These are phyloP conservation scores for Paramisgurnus dabryanus DNA, from an alignment of 2,113 vertebrate genomes.

Conservation along the genomic window DNA sequence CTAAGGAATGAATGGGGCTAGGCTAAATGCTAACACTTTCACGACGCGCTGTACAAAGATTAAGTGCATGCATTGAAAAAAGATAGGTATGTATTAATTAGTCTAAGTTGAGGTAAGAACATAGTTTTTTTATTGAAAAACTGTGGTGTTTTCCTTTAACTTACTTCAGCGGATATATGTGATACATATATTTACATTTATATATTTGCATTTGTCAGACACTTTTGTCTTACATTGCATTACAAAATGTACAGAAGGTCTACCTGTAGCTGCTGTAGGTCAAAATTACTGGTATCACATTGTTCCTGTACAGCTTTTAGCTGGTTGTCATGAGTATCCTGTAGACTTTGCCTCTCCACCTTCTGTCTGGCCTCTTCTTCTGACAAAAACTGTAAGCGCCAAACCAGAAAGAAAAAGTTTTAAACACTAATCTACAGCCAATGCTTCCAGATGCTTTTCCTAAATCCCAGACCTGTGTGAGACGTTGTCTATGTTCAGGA, in stretches of 20 bases:
- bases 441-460: background rate
- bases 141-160: too few species aligned
- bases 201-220: too few species aligned
- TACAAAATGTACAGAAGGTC: background rate
- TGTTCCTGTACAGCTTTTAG: slow-evolving; percentile 63
- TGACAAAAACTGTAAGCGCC: slow-evolving; percentile 55
- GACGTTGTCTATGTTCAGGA: slow-evolving; percentile 64
- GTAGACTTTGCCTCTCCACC: slow-evolving; percentile 53
- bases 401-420: background rate
- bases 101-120: too few species aligned
- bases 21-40: too few species aligned
- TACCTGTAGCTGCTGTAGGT: slow-evolving; percentile 74
- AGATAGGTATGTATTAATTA: too few species aligned
- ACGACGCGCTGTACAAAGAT: too few species aligned
- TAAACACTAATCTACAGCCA: too few species aligned
- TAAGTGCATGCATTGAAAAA: too few species aligned
- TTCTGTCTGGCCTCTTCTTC: slow-evolving; percentile 64
- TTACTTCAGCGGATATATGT: too few species aligned
- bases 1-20: too few species aligned
- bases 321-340: slow-evolving; percentile 61
- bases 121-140: too few species aligned
- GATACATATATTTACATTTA: too few species aligned
- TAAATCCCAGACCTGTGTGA: slow-evolving; percentile 63
- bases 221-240: background rate
- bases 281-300: slow-evolving; percentile 61